These are phyloP conservation scores for Mesitornis unicolor DNA, from an alignment of 2,113 vertebrate genomes.

Conservation along the genomic window DNA sequence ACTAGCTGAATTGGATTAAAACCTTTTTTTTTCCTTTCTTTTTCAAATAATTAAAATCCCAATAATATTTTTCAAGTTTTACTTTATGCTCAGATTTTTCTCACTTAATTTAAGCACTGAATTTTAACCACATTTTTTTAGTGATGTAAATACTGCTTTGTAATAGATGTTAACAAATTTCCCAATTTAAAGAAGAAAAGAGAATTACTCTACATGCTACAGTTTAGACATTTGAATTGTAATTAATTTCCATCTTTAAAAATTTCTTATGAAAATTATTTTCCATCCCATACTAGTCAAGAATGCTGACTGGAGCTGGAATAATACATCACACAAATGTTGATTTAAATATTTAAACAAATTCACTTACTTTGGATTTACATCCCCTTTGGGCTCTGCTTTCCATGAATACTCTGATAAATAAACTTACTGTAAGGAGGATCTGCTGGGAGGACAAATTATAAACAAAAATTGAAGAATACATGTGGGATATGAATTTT, in stretches of 20 bases:
- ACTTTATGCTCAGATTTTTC: neutral
- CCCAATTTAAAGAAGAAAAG: neutral
- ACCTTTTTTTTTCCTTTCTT: too few relatives aligned
- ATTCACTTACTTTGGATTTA: slow-evolving; percentile 53
- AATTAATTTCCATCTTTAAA: neutral
- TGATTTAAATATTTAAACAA: slow-evolving; percentile 59
- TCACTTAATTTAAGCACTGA: neutral
- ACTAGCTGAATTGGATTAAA: neutral
- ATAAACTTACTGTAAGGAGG: slow-evolving; percentile 10
- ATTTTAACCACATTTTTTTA: neutral
- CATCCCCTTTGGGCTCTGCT: slow-evolving; percentile 49
- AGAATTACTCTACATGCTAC: neutral
- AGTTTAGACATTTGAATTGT: neutral
- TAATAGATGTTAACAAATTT: neutral
- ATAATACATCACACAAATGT: slow-evolving; percentile 42
- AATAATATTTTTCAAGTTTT: neutral
- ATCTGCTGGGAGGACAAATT: slow-evolving; percentile 55
- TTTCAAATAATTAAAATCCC: neutral
- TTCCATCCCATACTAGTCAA: neutral
- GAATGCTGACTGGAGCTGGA: neutral
- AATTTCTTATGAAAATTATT: slow-evolving; percentile 4
- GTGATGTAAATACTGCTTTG: neutral
- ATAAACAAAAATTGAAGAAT: slow-evolving; percentile 56
- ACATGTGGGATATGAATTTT: slow-evolving; percentile 42
- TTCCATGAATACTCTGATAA: slow-evolving; percentile 40